Percentiles rank a stretch among this genome's conserved stretches.
Evolutionary conservation across 2,113 vertebrate species (phyloP).

Genomic region (Gulo gulo): DNA sequence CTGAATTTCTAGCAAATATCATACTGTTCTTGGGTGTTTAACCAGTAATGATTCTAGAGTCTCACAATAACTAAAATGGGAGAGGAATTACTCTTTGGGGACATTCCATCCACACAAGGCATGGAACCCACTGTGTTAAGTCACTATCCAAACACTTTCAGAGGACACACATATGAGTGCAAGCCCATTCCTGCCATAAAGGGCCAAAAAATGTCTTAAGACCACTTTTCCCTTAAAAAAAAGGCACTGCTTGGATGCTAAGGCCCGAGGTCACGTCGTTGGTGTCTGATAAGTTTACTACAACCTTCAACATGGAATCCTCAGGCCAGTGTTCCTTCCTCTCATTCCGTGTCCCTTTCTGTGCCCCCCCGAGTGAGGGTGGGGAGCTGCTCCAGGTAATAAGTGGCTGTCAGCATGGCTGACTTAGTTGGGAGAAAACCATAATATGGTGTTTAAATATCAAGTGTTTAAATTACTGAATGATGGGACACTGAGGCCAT

Average conservation of each 20-base stretch:
- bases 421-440: not conserved
- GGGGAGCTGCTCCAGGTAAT: not conserved
- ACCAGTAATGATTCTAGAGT: not conserved
- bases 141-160: not conserved
- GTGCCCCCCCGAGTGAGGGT: too few relatives aligned
- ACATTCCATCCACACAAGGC: not conserved
- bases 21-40: not conserved
- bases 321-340: not conserved
- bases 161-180: not conserved
- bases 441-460: not conserved
- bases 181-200: not conserved
- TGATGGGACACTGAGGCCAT: not conserved
- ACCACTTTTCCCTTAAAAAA: not conserved
- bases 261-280: not conserved
- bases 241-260: not conserved
- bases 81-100: not conserved
- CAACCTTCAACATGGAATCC: not conserved
- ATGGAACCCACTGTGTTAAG: not conserved
- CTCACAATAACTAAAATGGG: not conserved
- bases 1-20: not conserved
- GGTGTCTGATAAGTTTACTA: not conserved
- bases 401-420: accelerated
- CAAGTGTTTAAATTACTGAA: not conserved
- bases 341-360: not conserved
- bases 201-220: not conserved